Evolutionary conservation across 2,113 vertebrate genomes (phyloP), one percentile per base, ranked within the genome.

Genomic region (Sinosuthora webbiana): DNA sequence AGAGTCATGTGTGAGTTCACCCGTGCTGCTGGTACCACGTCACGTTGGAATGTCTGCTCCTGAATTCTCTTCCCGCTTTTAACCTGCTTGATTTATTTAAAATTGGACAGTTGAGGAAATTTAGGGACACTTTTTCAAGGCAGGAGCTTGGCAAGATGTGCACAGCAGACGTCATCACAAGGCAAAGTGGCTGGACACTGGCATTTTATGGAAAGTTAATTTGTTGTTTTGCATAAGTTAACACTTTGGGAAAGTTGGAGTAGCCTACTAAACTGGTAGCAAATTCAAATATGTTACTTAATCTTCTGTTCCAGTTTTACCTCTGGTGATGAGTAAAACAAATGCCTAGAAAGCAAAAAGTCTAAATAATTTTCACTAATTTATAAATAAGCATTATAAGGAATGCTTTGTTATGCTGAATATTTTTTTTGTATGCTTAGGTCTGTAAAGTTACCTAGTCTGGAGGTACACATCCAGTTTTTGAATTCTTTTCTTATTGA

Each of bases 1-100:
- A 64, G 10, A 10, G 25, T 35, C 1, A 2, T 6, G 3, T 13
- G 0, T 37, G 59, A 20, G 12, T 50, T 94, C 33, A 15, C 0
- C 39, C 47, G 0, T 11, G 5, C 60, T 77, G 85, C 31, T 87
- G 22, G 39, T 62, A 74, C 10, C 0, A 7, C 8, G 9, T 70
- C 13, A 1, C 11, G 10, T 7, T 75, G 65, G 52, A 68, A 50
- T 64, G 25, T 35, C 47, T 19, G 30, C 56, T 63, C 23, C 65
- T 27, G 56, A 75, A 42, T 33, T 52, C 57, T 67, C 28, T 62
- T 30, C 75, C 47, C 13, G 21, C 39, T 68, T 87, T 82, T 69
- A 56, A 52, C 30, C 21, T 57, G 42, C 27, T 12, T 23, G 11
- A 20, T 41, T 31, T 60, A 20, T 37, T 82, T 12, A 8, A 53